Evolutionary conservation across 2,888 invertebrate species (phyloP).

Genomic region (Drosophila atroscutellata): DNA sequence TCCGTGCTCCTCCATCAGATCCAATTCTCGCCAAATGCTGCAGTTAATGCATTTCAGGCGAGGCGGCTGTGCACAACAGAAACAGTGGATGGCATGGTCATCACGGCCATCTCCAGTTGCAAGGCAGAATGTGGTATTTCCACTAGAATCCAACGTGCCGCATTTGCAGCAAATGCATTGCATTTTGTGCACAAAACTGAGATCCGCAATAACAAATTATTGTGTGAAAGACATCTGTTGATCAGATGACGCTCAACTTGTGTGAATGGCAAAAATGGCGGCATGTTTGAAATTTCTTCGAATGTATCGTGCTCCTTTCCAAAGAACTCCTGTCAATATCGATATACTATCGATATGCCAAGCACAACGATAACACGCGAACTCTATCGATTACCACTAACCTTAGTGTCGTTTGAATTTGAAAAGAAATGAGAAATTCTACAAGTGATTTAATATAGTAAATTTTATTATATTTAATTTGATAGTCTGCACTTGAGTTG

Average conservation of each 20-base stretch:
- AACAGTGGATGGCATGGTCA: conserved; percentile 31
- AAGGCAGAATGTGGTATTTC: background rate
- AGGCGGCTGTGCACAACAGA: conserved; percentile 46
- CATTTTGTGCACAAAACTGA: background rate
- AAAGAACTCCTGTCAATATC: background rate
- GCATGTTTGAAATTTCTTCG: background rate
- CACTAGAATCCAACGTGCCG: background rate
- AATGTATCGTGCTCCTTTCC: background rate
- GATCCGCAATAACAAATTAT: background rate
- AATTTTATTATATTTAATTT: conserved; percentile 52
- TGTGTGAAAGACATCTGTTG: no score
- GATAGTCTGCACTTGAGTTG: conserved; percentile 38
- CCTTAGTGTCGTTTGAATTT: no score
- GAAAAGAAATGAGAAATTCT: background rate
- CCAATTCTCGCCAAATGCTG: conserved; percentile 23
- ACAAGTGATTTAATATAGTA: conserved; percentile 29
- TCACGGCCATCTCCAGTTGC: background rate
- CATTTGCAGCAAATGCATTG: conserved; percentile 33
- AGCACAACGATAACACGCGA: background rate
- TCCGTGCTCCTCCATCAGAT: conserved; percentile 7
- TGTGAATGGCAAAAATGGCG: background rate
- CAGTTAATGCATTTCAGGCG: conserved; percentile 43
- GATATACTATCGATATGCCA: background rate
- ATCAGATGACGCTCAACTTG: background rate
- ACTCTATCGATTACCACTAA: background rate